Base-by-base conservation (phyloP, 2,113 vertebrate species). In the Odontophorus gujanensis region DNA sequence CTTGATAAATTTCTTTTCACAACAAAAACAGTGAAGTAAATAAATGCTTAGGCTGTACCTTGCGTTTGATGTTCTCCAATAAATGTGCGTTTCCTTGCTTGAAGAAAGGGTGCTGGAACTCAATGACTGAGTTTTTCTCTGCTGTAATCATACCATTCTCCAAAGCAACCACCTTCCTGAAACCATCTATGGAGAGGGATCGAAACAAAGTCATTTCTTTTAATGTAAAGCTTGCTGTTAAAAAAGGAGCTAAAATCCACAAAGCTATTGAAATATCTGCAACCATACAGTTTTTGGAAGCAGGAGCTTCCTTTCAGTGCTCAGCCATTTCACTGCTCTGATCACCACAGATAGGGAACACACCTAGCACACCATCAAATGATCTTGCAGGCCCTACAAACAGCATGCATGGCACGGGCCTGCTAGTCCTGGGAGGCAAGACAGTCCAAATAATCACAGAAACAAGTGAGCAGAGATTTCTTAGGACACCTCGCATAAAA, bases 21-120 rank as follows among this genome's bases (percentile, higher is more conserved):
- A 51, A 78, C 16, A 50, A 47, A 50, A 47, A 16, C 10, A 73
- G 43, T 8, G 20, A 85, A 81, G 43, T 6, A 63, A 92, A 47
- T 6, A 61, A 8, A 26, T 14, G 63, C 47, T 57, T 9, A 16
- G 4, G 76, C 47, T 38, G 7, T 97, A 98, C 98, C 96, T 98
- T 98, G 40, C 97, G 96, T 72, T 97, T 98, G 92, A 98, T 98
- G 78, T 97, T 96, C 43, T 95, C 97, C 88, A 98, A 82, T 43
- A 98, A 86, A 43, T 89, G 93, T 19, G 95, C 76, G 45, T 94
- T 97, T 19, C 96, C 97, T 81, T 92, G 97, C 90, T 97, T 97
- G 96, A 98, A 98, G 81, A 96, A 96, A 30, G 96, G 90, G 47
- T 98, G 97, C 61, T 98, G 97, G 76, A 98, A 98, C 87, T 98